These are phyloP conservation scores for Tuberolachnus salignus DNA, from an alignment of 2,888 invertebrate species.

Conservation along the genomic window DNA sequence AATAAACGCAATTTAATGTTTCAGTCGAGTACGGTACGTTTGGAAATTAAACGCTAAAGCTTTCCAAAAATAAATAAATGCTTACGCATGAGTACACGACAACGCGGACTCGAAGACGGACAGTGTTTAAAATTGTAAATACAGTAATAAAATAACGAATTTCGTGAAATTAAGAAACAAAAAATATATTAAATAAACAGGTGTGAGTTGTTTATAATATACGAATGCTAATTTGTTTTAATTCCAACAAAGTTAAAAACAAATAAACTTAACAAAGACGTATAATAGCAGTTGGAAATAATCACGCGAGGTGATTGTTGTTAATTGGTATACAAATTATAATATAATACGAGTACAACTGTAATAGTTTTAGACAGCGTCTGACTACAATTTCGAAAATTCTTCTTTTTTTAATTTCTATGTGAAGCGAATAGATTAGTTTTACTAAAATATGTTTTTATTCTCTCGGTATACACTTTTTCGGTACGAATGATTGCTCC, in stretches of 20 bases:
- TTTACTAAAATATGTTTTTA: too few species aligned
- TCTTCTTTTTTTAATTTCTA: too few species aligned
- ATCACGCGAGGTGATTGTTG: not conserved
- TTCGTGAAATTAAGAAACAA: not conserved
- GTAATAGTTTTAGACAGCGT: too few species aligned
- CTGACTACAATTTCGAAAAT: too few species aligned
- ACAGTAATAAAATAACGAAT: too few species aligned
- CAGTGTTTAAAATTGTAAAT: not conserved
- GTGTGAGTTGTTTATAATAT: not conserved
- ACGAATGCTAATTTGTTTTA: not conserved
- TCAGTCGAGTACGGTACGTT: too few species aligned
- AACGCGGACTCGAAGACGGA: not conserved
- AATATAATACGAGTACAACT: too few species aligned
- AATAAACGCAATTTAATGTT: too few species aligned
- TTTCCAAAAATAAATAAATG: not conserved
- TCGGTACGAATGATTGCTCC: too few species aligned
- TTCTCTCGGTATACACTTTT: too few species aligned
- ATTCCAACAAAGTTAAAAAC: not conserved
- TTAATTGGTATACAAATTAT: not conserved
- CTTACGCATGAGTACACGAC: not conserved
- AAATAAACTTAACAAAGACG: not conserved
- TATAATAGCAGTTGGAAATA: slow-evolving; percentile 5
- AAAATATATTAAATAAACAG: not conserved
- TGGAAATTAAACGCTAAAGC: too few species aligned
- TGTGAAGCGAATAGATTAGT: too few species aligned